Base-by-base conservation (phyloP, 1,140 invertebrate genomes). In the Ctenoplectra terminalis region DNA sequence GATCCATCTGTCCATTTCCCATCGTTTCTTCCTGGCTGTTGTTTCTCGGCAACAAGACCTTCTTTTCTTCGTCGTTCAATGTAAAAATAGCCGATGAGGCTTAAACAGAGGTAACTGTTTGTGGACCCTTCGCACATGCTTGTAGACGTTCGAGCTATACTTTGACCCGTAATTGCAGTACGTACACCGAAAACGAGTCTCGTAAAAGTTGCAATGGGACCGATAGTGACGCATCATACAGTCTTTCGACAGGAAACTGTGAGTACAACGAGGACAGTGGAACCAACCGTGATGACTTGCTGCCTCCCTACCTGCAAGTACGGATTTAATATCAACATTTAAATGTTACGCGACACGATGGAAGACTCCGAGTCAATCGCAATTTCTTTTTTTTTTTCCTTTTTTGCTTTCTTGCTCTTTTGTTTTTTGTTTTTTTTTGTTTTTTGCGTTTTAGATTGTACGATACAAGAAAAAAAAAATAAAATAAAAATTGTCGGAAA, bases 161-260 rank as follows among this genome's bases (percentile, higher is more conserved):
- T 94, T 94, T 20, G 93, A 93, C 20, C 88, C 90, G 75, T 94
- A 93, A 50, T 90, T 79, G 83, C 94, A 95, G 80, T 92, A 89
- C 37, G 92, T 92, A 84, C 95, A 95, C 46, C 93, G 92, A 84
- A 95, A 94, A 74, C 93, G 79, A 1, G 60, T 86, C 61, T 90
- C 89, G 34, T 83, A 61, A 11, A 77, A 26, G 48, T 89, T 63
- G 67, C 82, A 87, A 56, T 88, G 89, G 17, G 63, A 82, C 23
- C 73, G 77, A 17, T 74, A 84, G 70, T 89, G 88, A 17, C 88
- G 89, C 20, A 85, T 23, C 80, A 88, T 61, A 46, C 77, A 37
- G 23, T 85, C 82, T 80, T 85, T 87, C 29, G 84, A 76, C 9
- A 85, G 70, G 76, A 89, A 88, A 37, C 60, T 72, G 43, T 81